Evolutionary conservation across 2,888 invertebrate species (phyloP).

Genomic region (Sceliomorpha sp.): DNA sequence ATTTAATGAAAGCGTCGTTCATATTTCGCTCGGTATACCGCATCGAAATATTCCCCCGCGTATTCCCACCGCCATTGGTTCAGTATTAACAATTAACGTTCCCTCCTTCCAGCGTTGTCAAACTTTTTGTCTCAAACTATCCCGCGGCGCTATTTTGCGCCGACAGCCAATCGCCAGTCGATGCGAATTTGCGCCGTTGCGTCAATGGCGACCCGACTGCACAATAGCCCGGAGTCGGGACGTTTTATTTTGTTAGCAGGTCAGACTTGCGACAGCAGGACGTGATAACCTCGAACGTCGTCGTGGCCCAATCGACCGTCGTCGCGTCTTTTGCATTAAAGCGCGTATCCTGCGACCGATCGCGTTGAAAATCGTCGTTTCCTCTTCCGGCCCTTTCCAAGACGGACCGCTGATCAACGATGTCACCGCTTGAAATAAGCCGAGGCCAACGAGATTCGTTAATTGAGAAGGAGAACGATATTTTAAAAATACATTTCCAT

Average conservation of each 20-base stretch:
- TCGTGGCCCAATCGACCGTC: conserved; percentile 49
- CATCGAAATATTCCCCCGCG: too few relatives aligned
- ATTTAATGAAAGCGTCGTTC: too few relatives aligned
- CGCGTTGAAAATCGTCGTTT: conserved; percentile 68
- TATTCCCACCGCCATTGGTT: conserved; percentile 61
- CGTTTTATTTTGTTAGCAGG: conserved; percentile 49
- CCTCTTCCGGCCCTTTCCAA: conserved; percentile 63
- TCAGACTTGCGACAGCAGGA: conserved; percentile 61
- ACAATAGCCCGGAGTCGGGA: conserved; percentile 32
- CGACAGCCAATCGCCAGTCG: conserved; percentile 62
- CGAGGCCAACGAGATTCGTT: too few relatives aligned
- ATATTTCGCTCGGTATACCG: too few relatives aligned
- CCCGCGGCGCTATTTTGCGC: conserved; percentile 70
- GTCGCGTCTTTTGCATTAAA: conserved; percentile 60
- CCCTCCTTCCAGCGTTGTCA: conserved; percentile 59
- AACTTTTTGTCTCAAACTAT: conserved; percentile 60
- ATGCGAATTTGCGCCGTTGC: conserved; percentile 27
- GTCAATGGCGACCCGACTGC: conserved; percentile 54
- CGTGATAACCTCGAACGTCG: conserved; percentile 62
- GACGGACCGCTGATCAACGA: conserved; percentile 29
- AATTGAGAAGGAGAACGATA: too few relatives aligned
- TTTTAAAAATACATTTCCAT: too few relatives aligned
- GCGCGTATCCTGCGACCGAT: conserved; percentile 71
- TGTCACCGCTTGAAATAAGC: neutral
- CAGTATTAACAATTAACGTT: conserved; percentile 57